Evolutionary conservation across 2,888 invertebrate species (phyloP), one percentile per base, ranked within the genome.

Genomic region (Empis livida): DNA sequence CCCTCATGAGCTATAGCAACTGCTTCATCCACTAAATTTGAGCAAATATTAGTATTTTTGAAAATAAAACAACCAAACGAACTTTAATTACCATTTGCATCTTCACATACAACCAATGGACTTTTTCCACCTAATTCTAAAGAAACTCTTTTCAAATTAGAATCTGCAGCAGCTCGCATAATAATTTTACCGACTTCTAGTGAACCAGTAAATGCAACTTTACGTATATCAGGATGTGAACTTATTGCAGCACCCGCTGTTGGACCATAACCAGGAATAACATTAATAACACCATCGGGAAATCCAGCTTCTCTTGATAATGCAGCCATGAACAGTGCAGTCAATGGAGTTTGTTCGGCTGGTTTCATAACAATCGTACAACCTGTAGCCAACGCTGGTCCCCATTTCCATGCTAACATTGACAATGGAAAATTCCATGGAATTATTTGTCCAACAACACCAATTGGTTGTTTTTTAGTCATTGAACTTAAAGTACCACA

Each of bases 61-160:
- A n/a, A n/a, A n/a, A n/a, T n/a, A 2, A 8, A 13, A 32, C 32
- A 13, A 6, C 6, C 6, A 6, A 20, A 5, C 6, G 4, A 20
- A 20, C 3, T 20, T 62, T 50, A 64, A 73, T 71, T 71, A 86
- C 88, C 70, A 63, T 89, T 77, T 41, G 78, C 83, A 70, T 90
- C 90, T 52, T 83, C 79, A 60, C 87, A 88, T 13, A 93, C 74
- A 14, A 93, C 84, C 15, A 90, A 70, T 1, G 93, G 91, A 62
- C 87, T 88, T 66, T 93, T 93, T 50, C 93, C 93, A 37, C 93
- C 93, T 37, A 93, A 72, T 64, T 93, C 93, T 47, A 94, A 69
- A 4, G 84, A 82, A 0, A 91, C 80, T 47, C 84, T 75, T 63
- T 93, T 94, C 44, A 92, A 71, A 62, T 90, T 91, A 2, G 80